These are phyloP conservation scores for Scaptodrosophila latifasciaeformis DNA, from an alignment of 2,888 invertebrate species.

Conservation along the genomic window DNA sequence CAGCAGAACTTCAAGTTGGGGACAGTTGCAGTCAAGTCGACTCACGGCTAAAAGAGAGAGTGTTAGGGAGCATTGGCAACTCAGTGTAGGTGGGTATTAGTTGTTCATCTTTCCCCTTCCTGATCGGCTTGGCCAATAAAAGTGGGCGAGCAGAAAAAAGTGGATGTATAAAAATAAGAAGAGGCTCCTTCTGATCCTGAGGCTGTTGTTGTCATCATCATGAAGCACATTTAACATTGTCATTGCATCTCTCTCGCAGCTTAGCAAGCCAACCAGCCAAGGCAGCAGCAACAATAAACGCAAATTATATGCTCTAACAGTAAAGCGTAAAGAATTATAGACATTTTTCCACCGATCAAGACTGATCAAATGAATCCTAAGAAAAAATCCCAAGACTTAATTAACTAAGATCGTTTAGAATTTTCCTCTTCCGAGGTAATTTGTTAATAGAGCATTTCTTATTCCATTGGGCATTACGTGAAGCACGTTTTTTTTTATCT, in stretches of 20 bases:
- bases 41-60: conserved; percentile 64
- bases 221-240: conserved; percentile 60
- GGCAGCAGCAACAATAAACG: not conserved
- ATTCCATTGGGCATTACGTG: too few relatives aligned
- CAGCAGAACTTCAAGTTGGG: too few relatives aligned
- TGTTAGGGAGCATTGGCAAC: conserved; percentile 51
- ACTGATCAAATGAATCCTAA: too few relatives aligned
- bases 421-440: too few relatives aligned
- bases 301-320: too few relatives aligned
- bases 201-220: conserved; percentile 38
- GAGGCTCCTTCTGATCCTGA: not conserved
- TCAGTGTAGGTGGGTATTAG: conserved; percentile 43
- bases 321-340: too few relatives aligned
- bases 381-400: too few relatives aligned
- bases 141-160: not conserved
- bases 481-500: not conserved
- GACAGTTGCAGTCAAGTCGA: conserved; percentile 23
- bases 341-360: too few relatives aligned
- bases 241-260: conserved; percentile 36
- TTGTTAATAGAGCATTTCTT: too few relatives aligned
- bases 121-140: conserved; percentile 58
- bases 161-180: not conserved
- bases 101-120: conserved; percentile 23
- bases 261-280: not conserved
- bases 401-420: too few relatives aligned